A percentile compares a stretch with the other conserved stretches of the same genome.
Conservation (phyloP, 2,797 vertebrate genomes). For the Heliangelus exortis region DNA sequence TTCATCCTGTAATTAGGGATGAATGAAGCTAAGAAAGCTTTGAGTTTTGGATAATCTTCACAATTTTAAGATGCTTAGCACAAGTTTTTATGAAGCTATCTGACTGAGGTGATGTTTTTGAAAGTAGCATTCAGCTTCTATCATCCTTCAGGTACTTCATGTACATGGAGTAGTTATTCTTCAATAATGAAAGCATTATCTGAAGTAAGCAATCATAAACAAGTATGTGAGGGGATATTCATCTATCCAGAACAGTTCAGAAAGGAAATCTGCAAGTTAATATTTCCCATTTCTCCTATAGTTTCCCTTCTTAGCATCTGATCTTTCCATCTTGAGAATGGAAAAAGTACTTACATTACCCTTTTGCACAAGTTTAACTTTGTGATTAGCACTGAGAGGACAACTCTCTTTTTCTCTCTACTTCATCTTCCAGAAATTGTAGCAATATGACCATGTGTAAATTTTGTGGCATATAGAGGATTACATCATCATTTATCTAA, state of each 20-base stretch:
- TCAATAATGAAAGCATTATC: background rate
- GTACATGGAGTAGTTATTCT: background rate
- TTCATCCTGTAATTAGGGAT: background rate
- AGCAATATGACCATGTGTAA: background rate
- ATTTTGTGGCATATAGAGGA: background rate
- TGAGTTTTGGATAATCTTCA: conserved; percentile 9
- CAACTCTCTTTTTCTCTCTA: background rate
- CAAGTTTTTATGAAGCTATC: background rate
- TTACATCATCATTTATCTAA: background rate
- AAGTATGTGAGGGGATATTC: background rate
- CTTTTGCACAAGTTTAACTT: background rate
- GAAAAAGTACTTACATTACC: background rate
- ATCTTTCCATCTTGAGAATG: background rate
- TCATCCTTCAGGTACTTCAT: background rate
- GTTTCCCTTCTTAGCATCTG: background rate
- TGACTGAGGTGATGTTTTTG: background rate
- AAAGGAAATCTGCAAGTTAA: background rate
- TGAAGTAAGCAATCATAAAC: background rate
- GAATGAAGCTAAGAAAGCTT: background rate
- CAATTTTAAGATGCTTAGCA: conserved; percentile 10
- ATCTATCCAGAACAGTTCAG: background rate
- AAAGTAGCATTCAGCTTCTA: background rate
- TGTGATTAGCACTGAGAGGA: background rate
- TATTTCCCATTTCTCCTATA: background rate
- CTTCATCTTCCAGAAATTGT: background rate